Evolutionary conservation across 2,888 invertebrate species (phyloP).

Genomic region (Sabatieria punctata): DNA sequence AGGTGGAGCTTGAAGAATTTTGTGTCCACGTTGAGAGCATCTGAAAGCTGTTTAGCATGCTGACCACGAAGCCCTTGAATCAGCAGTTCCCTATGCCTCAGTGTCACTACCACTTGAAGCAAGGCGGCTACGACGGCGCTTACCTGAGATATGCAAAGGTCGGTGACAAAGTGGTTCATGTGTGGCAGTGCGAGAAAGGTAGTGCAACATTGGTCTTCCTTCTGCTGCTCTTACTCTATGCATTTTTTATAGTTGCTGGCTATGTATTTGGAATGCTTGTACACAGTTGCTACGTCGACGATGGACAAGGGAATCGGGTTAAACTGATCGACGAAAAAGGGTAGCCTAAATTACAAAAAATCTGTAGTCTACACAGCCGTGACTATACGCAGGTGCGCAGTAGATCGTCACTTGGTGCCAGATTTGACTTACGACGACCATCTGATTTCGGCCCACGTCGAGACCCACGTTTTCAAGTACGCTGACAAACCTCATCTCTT

Average conservation of each 20-base stretch:
- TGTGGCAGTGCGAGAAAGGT: constrained; percentile 28
- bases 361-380: background rate
- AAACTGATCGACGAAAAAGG: constrained; percentile 26
- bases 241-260: constrained; percentile 22
- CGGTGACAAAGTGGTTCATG: constrained; percentile 19
- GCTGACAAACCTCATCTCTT: constrained; percentile 28
- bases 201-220: background rate
- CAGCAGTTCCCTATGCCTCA: constrained; percentile 25
- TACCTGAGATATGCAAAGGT: constrained; percentile 11
- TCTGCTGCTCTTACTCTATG: too few relatives aligned
- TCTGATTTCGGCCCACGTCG: constrained; percentile 16
- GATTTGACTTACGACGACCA: constrained; percentile 18
- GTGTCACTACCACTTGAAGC: constrained; percentile 24
- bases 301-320: constrained; percentile 28
- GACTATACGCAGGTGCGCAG: constrained; percentile 18
- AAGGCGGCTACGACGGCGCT: constrained; percentile 13
- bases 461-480: constrained; percentile 28
- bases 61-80: constrained; percentile 24
- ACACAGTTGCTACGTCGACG: constrained; percentile 30
- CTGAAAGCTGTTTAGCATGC: too few relatives aligned
- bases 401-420: constrained; percentile 21
- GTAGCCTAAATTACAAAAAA: constrained; percentile 10
- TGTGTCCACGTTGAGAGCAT: too few relatives aligned
- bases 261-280: constrained; percentile 27
- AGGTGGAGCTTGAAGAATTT: constrained; percentile 14